Base-by-base conservation (phyloP, 1,140 invertebrate genomes). In the Dolichoris vasculosae region DNA sequence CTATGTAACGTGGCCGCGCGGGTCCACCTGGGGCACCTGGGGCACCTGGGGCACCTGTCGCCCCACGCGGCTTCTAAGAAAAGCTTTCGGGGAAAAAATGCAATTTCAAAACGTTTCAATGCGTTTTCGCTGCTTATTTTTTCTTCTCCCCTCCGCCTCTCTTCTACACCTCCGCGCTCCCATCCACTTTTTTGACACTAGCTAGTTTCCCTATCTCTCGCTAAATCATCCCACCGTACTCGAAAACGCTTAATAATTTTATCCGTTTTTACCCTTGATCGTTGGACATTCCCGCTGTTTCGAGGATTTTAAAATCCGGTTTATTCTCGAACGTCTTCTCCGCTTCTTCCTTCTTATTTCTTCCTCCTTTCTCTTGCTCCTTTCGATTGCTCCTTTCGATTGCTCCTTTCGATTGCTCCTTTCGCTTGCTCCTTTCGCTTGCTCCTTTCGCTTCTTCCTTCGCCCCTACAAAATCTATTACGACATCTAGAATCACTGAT, bases 31-130 rank as follows among this genome's bases (percentile, higher is more conserved):
- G 30, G 40, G 73, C 55, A 77, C 82, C 82, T 83, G 82, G 76
- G 71, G 82, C 20, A 11, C n/a, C 11, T n/a, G n/a, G 30, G 40
- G 73, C 55, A 77, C 82, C 82, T 83, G 82, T 83, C 82, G 82
- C 20, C 51, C n/a, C 11, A 2, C 51, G 4, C 55, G 1, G 9
- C 13, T 26, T 20, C 55, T 3, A 51, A 26, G 55, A 59, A 23
- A 46, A 26, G 7, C 38, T 3, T 11, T 30, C 32, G 64, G 30
- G 1, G 30, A 13, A 8, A n/a, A n/a, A n/a, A n/a, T n/a, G n/a
- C n/a, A n/a, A n/a, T n/a, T n/a, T n/a, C n/a, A n/a, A n/a, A n/a
- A n/a, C n/a, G n/a, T n/a, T n/a, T n/a, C n/a, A n/a, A n/a, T n/a
- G n/a, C n/a, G n/a, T n/a, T n/a, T n/a, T n/a, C n/a, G n/a, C n/a